phyloP scores from a whole-genome alignment of 2,797 vertebrate genomes.

The Masticophis lateralis region DNA sequence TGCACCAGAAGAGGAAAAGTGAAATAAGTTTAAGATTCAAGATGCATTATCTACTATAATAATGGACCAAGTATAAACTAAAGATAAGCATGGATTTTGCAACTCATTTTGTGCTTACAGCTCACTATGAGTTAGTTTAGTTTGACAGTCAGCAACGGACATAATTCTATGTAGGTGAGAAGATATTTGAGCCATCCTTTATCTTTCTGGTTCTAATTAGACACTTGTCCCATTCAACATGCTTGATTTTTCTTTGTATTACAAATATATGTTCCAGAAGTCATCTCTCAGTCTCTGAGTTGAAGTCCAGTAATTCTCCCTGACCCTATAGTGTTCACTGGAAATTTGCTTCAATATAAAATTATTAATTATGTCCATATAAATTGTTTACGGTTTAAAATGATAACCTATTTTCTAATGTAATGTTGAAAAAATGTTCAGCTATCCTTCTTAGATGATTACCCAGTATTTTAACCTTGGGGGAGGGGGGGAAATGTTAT shows the following conservation, averaged over 20 bases:
- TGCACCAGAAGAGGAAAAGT: not conserved
- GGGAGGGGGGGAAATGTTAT: not conserved
- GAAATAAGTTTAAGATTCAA: not conserved
- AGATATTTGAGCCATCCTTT: not conserved
- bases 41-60: not conserved
- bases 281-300: not conserved
- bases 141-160: not conserved
- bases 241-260: not conserved
- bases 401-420: constrained; percentile 40
- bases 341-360: constrained; percentile 5
- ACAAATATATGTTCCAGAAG: not conserved
- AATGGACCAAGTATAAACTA: not conserved
- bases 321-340: constrained; percentile 23
- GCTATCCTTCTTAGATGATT: constrained; percentile 27
- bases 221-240: not conserved
- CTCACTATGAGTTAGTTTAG: not conserved
- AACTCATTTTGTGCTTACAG: not conserved
- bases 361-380: constrained; percentile 43
- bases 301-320: not conserved
- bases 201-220: not conserved
- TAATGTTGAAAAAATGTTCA: not conserved
- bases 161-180: not conserved
- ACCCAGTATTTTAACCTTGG: constrained; percentile 26
- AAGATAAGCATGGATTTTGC: not conserved
- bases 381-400: constrained; percentile 38